Conservation (phyloP, 1,140 invertebrate species). For the Scaptomyza montana region DNA sequence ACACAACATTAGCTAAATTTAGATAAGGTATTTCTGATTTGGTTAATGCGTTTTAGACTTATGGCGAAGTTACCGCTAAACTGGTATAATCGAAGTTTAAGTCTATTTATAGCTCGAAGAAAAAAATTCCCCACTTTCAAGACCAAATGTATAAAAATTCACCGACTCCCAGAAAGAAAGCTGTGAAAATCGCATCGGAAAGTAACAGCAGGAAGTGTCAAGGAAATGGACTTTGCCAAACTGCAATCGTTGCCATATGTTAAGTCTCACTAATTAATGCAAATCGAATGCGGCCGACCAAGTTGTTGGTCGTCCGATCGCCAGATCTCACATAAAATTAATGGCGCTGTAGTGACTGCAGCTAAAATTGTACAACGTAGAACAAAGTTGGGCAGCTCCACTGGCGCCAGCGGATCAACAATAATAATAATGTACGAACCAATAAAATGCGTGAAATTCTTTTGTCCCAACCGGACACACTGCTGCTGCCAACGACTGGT, state of each 20-base stretch:
- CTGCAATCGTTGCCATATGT: slow-evolving; percentile 47
- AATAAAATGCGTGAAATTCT: slow-evolving; percentile 59
- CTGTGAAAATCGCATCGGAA: slow-evolving; percentile 46
- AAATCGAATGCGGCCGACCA: slow-evolving; percentile 63
- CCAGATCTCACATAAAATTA: slow-evolving; percentile 61
- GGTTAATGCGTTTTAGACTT: no score
- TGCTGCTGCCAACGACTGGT: slow-evolving; percentile 54
- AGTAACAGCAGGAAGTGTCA: slow-evolving; percentile 70
- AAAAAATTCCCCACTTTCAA: slow-evolving; percentile 67
- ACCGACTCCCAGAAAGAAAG: slow-evolving; percentile 56
- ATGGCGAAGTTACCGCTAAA: not conserved
- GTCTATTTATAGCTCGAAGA: not conserved
- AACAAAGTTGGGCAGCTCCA: slow-evolving; percentile 42
- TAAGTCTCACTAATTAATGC: slow-evolving; percentile 62
- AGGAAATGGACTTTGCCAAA: slow-evolving; percentile 49
- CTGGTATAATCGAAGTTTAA: not conserved
- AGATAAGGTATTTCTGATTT: not conserved
- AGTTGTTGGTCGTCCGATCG: slow-evolving; percentile 35
- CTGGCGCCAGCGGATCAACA: slow-evolving; percentile 11
- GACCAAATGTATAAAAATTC: slow-evolving; percentile 50
- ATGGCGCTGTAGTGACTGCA: slow-evolving; percentile 65
- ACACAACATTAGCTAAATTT: slow-evolving; percentile 1
- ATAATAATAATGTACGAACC: slow-evolving; percentile 45
- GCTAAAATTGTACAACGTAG: slow-evolving; percentile 65
- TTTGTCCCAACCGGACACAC: slow-evolving; percentile 75